phyloP scores from a whole-genome alignment of 2,888 invertebrate genomes.

The Hanleya hanleyi region DNA sequence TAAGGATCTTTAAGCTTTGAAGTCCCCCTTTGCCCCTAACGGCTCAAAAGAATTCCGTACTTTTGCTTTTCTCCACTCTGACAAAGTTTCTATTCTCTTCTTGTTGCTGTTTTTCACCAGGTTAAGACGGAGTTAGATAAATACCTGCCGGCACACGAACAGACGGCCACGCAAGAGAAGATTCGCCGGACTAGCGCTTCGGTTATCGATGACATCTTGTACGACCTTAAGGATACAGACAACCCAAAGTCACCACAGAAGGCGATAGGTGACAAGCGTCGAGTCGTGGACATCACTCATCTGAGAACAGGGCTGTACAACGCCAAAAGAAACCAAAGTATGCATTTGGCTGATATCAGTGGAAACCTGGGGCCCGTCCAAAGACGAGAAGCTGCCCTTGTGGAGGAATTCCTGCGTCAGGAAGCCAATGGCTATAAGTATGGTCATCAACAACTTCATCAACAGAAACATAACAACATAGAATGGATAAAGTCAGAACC shows the following conservation, averaged over 20 bases:
- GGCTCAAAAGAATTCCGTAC: not conserved
- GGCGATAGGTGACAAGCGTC: not conserved
- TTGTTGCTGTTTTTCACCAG: not conserved
- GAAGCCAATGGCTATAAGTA: not conserved
- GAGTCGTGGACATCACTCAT: not conserved
- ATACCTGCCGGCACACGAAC: slow-evolving; percentile 6
- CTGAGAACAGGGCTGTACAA: not conserved
- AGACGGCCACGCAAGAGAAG: not conserved
- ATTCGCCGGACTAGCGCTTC: not conserved
- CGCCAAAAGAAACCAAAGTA: not conserved
- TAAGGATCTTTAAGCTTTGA: not conserved
- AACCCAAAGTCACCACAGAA: no score
- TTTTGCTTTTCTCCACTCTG: not conserved
- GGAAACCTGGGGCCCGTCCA: not conserved
- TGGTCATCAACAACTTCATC: not conserved
- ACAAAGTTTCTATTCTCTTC: slow-evolving; percentile 1
- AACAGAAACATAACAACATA: not conserved
- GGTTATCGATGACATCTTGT: not conserved
- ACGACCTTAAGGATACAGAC: not conserved
- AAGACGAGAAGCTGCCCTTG: not conserved
- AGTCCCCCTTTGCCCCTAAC: not conserved
- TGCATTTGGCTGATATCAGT: not conserved
- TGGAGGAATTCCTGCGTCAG: not conserved
- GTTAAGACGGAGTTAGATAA: slow-evolving; percentile 2
- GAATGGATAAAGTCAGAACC: slow-evolving; percentile 2